Evolutionary conservation across 2,113 vertebrate species (phyloP), one percentile per base, ranked within the genome.

Genomic region (Vireo altiloquus): DNA sequence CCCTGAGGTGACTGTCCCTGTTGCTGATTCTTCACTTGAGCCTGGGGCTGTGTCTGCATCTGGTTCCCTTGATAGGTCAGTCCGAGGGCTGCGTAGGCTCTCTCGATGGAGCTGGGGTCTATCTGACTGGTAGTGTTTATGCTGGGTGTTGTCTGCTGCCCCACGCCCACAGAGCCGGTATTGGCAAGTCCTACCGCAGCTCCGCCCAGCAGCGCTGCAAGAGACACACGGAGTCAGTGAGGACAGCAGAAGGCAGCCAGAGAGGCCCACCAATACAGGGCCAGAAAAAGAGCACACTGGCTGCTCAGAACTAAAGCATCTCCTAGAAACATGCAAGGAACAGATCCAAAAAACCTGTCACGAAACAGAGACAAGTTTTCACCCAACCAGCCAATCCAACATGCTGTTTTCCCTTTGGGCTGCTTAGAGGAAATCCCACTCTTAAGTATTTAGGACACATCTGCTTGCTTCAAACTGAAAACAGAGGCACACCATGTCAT

Each of bases 91-190:
- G 99, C 99, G 2, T 99, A 99, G 46, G 99, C 99, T 91, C 99
- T 98, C 97, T 99, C 99, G 65, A 99, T 99, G 68, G 99, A 99
- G 96, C 99, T 99, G 76, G 99, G 99, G 96, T 99, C 99, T 82
- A 99, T 99, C 97, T 99, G 99, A 97, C 98, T 99, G 56, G 99
- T 97, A 69, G 99, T 98, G 97, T 98, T 99, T 65, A 99, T 95
- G 95, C 97, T 99, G 50, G 99, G 97, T 1, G 99, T 74, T 84
- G 98, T 98, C 86, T 98, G 98, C 71, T 99, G 99, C 64, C 99
- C 99, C 68, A 99, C 99, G 0, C 99, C 98, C 49, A 98, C 98
- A 1, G 98, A 98, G 39, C 99, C 98, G 23, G 99, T 92, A 92
- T 98, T 99, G 87, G 98, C 98, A 95, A 99, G 97, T 87, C 98